Conservation (phyloP, 2,888 invertebrate species). For the Phyllotreta cruciferae region DNA sequence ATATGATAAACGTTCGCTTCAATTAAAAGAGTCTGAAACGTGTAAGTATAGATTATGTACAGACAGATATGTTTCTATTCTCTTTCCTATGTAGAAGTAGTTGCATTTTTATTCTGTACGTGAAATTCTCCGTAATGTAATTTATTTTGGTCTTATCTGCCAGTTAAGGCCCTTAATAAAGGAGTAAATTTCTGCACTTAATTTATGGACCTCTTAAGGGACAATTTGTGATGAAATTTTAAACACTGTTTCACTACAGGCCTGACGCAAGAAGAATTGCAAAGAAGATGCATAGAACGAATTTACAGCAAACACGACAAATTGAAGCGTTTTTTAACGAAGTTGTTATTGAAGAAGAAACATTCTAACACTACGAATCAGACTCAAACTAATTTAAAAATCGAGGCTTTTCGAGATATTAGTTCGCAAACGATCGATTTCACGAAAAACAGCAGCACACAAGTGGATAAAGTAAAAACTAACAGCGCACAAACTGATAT, state of each 20-base stretch:
- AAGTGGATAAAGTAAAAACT: background rate
- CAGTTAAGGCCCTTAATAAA: too few species aligned
- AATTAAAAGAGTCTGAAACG: too few species aligned
- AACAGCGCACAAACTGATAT: background rate
- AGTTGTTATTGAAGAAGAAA: slow-evolving; percentile 29
- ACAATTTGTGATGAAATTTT: too few species aligned
- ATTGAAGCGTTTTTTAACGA: slow-evolving; percentile 29
- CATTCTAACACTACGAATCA: slow-evolving; percentile 1
- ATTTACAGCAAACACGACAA: slow-evolving; percentile 22
- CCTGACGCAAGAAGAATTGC: slow-evolving; percentile 3
- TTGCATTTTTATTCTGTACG: too few species aligned
- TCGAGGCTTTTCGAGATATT: slow-evolving; percentile 13
- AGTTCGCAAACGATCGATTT: background rate
- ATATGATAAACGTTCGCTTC: too few species aligned
- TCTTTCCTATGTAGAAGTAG: too few species aligned
- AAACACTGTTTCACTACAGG: background rate
- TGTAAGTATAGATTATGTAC: too few species aligned
- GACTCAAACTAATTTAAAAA: background rate
- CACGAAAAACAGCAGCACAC: background rate
- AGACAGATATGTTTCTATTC: too few species aligned
- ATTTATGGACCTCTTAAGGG: too few species aligned
- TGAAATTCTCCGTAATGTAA: too few species aligned
- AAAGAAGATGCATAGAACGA: slow-evolving; percentile 18
- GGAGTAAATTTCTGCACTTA: too few species aligned
- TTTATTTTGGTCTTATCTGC: too few species aligned